phyloP scores from a whole-genome alignment of 1,140 invertebrate species.

The Plectrocnemia conspersa region DNA sequence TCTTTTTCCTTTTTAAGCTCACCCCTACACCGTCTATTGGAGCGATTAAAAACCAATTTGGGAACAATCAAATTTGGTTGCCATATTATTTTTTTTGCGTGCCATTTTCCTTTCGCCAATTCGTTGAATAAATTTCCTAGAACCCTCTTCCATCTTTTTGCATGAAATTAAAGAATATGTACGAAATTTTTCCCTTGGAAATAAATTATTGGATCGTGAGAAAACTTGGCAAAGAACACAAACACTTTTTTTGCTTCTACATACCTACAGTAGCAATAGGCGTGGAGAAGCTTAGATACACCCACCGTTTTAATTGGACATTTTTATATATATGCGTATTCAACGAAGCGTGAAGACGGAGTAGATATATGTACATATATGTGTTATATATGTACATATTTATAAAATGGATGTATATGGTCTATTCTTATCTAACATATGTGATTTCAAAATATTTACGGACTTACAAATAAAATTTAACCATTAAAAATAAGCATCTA shows the following conservation, averaged over 20 bases:
- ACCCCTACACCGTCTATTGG: conserved; percentile 22
- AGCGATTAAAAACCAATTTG: conserved; percentile 37
- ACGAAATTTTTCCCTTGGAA: too few relatives aligned
- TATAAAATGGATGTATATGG: too few relatives aligned
- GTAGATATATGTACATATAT: neutral
- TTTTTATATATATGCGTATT: conserved; percentile 20
- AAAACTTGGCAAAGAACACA: too few relatives aligned
- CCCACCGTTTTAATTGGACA: conserved; percentile 21
- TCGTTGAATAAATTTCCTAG: conserved; percentile 11
- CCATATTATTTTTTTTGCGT: conserved; percentile 11
- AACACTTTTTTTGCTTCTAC: too few relatives aligned
- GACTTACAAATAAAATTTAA: too few relatives aligned
- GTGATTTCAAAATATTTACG: too few relatives aligned
- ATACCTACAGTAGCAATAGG: too few relatives aligned
- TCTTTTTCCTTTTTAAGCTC: conserved; percentile 26
- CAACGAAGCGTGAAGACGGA: conserved; percentile 11
- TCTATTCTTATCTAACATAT: too few relatives aligned
- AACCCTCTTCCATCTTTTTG: conserved; percentile 2
- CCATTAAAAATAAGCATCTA: too few relatives aligned
- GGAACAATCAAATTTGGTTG: conserved; percentile 33
- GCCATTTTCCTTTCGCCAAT: conserved; percentile 13
- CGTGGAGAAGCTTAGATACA: conserved; percentile 11
- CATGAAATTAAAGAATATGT: too few relatives aligned
- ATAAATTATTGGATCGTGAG: too few relatives aligned
- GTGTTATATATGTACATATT: too few relatives aligned